phyloP scores from a whole-genome alignment of 2,888 invertebrate genomes.

The Cantharis rustica region DNA sequence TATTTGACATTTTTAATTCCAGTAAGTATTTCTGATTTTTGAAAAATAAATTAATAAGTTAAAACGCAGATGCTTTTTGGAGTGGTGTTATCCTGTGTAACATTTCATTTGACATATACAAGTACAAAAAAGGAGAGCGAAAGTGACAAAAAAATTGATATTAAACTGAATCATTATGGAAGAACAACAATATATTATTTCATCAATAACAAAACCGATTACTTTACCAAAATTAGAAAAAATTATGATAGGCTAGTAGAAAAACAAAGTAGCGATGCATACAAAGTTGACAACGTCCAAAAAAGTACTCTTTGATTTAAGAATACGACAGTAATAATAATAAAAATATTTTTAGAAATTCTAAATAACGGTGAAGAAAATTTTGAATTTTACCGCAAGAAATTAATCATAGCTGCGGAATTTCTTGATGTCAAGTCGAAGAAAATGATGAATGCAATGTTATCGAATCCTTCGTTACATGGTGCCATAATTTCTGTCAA shows the following conservation, averaged over 20 bases:
- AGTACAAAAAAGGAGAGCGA: neutral
- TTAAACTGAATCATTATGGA: conserved; percentile 48
- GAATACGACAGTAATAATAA: neutral
- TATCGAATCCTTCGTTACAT: conserved; percentile 58
- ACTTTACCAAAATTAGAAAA: conserved; percentile 18
- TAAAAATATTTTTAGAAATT: conserved; percentile 47
- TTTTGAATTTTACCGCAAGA: conserved; percentile 55
- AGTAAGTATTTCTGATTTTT: neutral
- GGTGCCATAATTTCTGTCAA: conserved; percentile 60
- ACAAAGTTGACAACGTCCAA: conserved; percentile 31
- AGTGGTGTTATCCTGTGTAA: neutral
- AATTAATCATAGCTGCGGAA: conserved; percentile 57
- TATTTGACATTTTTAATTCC: neutral
- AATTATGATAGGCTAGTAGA: conserved; percentile 36
- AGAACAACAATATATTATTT: conserved; percentile 44
- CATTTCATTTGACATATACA: neutral
- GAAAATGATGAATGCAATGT: conserved; percentile 55
- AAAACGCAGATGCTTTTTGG: neutral
- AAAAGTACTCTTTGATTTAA: conserved; percentile 32
- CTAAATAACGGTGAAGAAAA: conserved; percentile 51
- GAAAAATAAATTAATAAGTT: no score
- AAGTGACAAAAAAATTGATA: conserved; percentile 5
- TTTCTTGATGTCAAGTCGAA: conserved; percentile 48
- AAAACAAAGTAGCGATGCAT: conserved; percentile 32
- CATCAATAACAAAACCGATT: conserved; percentile 11